Evolutionary conservation across 2,113 vertebrate species (phyloP).

Genomic region (Antigone vipio): DNA sequence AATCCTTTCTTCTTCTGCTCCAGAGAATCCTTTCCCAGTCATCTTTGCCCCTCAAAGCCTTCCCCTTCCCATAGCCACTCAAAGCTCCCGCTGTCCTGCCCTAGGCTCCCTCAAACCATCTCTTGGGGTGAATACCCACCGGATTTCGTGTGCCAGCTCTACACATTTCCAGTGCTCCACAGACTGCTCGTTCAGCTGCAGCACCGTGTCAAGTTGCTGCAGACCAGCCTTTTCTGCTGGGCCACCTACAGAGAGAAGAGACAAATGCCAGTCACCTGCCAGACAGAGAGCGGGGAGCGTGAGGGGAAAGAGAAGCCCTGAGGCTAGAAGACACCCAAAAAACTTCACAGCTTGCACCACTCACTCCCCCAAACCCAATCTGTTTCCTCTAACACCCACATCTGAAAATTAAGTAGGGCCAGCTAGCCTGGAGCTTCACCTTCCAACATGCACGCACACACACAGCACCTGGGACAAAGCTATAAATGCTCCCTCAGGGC

Average conservation of each 20-base stretch:
- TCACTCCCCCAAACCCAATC: neutral
- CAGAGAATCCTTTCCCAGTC: neutral
- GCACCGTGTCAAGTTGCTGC: conserved; percentile 88
- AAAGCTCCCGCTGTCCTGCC: neutral
- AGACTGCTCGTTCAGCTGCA: conserved; percentile 89
- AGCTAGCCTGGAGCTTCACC: neutral
- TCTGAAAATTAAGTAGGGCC: neutral
- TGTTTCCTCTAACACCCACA: neutral
- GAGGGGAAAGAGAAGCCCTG: neutral
- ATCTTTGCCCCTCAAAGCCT: neutral
- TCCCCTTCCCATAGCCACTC: neutral
- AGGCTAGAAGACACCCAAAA: neutral
- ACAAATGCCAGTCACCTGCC: neutral
- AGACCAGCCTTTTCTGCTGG: conserved; percentile 91
- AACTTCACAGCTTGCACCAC: neutral
- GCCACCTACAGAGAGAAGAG: conserved; percentile 76
- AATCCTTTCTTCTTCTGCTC: neutral
- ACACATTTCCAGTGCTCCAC: conserved; percentile 97
- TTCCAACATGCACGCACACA: neutral
- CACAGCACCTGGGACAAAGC: neutral
- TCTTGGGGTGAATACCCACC: conserved; percentile 66
- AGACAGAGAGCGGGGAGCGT: neutral
- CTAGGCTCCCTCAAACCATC: neutral
- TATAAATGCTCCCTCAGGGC: neutral
- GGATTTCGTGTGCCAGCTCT: conserved; percentile 91